These are phyloP conservation scores for Enteromius anoplus DNA, from an alignment of 2,797 vertebrate species.

Conservation along the genomic window DNA sequence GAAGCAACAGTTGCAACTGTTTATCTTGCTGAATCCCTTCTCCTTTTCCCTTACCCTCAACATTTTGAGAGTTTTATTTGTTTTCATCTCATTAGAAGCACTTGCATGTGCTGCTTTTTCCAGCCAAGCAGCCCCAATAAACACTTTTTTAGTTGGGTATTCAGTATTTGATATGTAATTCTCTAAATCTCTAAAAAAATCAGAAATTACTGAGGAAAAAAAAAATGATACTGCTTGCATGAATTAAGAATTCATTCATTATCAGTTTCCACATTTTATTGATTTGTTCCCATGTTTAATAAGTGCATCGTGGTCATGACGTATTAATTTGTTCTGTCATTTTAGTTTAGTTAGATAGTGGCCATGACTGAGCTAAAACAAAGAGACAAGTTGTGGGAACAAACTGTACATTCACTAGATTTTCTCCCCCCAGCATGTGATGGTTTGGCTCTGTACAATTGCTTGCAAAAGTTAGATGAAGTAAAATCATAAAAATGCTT, in stretches of 20 bases:
- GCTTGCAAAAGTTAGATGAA: neutral
- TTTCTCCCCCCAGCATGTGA: neutral
- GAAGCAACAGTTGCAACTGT: conserved; percentile 55
- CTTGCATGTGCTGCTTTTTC: neutral
- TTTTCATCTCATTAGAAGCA: conserved; percentile 20
- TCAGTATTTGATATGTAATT: neutral
- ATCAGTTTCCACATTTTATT: neutral
- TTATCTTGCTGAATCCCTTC: conserved; percentile 58
- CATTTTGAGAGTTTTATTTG: conserved; percentile 19
- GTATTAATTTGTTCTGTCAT: neutral
- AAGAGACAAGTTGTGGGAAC: neutral
- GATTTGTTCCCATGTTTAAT: neutral
- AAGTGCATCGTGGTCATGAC: neutral
- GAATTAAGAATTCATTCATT: neutral
- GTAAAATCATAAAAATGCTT: neutral
- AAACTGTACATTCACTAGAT: neutral
- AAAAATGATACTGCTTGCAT: neutral
- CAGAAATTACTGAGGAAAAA: too few species aligned
- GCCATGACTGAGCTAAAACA: neutral
- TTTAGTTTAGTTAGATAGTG: neutral
- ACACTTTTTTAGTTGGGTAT: conserved; percentile 6
- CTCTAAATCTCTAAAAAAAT: too few species aligned
- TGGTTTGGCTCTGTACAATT: neutral
- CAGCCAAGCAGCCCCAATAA: neutral
- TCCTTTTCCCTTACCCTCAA: neutral